Percentiles rank a stretch among this genome's conserved stretches.
These are phyloP conservation scores for Tridacna crocea DNA, from an alignment of 2,888 invertebrate species.

Conservation along the genomic window DNA sequence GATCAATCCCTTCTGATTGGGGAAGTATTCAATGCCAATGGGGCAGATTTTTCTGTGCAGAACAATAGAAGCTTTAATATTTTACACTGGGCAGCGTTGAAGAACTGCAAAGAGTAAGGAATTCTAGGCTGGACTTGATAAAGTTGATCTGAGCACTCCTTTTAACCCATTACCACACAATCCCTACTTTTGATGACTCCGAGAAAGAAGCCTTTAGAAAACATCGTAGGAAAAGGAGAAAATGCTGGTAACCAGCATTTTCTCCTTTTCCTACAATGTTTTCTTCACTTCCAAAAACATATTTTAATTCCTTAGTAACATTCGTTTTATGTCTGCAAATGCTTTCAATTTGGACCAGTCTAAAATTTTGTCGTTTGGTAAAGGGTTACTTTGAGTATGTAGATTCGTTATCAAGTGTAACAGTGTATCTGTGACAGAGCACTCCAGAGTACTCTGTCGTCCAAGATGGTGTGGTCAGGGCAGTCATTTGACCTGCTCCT, in stretches of 20 bases:
- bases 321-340: no score
- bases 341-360: no score
- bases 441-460: no score
- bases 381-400: no score
- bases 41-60: conserved; percentile 50
- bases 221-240: background rate
- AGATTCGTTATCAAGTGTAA: no score
- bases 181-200: background rate
- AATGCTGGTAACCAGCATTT: conserved; percentile 17
- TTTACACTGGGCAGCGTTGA: conserved; percentile 66
- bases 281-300: no score
- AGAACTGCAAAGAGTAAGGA: conserved; percentile 58
- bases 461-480: no score
- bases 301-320: no score
- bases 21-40: conserved; percentile 46
- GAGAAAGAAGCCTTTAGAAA: background rate
- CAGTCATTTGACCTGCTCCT: no score
- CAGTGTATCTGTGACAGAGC: no score
- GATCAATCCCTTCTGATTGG: conserved; percentile 43
- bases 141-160: background rate
- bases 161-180: background rate
- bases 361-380: no score
- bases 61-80: conserved; percentile 66
- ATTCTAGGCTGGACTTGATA: background rate
- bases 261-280: background rate